Evolutionary conservation across 1,140 invertebrate species (phyloP).

Genomic region (Lordiphosa mommai): DNA sequence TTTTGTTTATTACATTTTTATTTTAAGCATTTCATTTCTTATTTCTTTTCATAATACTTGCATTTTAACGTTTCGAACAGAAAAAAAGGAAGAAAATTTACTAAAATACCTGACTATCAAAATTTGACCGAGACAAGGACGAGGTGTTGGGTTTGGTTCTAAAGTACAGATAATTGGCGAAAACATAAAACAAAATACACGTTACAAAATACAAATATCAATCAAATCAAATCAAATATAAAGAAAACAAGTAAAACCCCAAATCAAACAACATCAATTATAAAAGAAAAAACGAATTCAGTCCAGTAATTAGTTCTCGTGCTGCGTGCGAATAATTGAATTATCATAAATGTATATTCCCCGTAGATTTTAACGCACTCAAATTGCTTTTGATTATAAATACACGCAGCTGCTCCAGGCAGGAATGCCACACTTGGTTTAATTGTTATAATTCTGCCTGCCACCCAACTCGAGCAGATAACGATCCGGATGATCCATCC

Average conservation of each 20-base stretch:
- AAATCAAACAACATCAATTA: conserved; percentile 59
- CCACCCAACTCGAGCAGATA: conserved; percentile 91
- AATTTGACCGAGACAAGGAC: conserved; percentile 18
- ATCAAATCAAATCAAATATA: conserved; percentile 53
- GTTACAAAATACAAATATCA: conserved; percentile 52
- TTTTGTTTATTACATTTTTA: conserved; percentile 33
- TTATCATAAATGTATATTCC: conserved; percentile 15
- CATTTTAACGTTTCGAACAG: conserved; percentile 52
- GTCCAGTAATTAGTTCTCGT: conserved; percentile 55
- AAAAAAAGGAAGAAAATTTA: conserved; percentile 28
- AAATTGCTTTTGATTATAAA: conserved; percentile 27
- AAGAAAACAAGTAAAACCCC: conserved; percentile 48
- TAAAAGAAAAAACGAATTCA: conserved; percentile 53
- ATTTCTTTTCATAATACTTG: conserved; percentile 68
- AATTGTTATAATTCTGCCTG: conserved; percentile 85
- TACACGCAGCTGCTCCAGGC: conserved; percentile 29
- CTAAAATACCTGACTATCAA: conserved; percentile 24
- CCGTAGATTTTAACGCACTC: conserved; percentile 18
- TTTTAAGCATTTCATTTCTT: conserved; percentile 46
- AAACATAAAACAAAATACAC: conserved; percentile 43
- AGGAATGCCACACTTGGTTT: conserved; percentile 10
- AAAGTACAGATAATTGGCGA: conserved; percentile 39
- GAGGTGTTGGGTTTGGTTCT: conserved; percentile 5
- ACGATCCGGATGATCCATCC: conserved; percentile 95
- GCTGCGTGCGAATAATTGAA: conserved; percentile 34